Evolutionary conservation across 2,113 vertebrate genomes (phyloP).

Genomic region (Rhineura floridana): DNA sequence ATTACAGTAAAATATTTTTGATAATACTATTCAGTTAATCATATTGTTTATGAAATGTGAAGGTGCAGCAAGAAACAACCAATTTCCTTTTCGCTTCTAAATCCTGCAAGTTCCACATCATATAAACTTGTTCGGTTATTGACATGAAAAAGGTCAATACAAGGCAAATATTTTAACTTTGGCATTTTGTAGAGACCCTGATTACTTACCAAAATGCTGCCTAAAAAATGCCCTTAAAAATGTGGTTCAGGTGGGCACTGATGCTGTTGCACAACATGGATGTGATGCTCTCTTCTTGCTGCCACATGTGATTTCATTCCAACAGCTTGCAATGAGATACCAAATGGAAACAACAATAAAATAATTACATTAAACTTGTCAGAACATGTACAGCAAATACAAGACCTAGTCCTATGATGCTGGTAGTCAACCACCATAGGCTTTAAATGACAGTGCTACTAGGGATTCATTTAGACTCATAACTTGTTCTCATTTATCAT

Average conservation of each 20-base stretch:
- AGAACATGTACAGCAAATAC: not conserved
- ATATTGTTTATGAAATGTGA: not conserved
- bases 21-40: not conserved
- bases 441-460: not conserved
- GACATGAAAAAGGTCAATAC: not conserved
- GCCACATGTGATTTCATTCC: constrained; percentile 31
- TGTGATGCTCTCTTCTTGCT: constrained; percentile 13
- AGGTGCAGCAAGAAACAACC: not conserved
- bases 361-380: constrained; percentile 24
- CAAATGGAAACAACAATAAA: constrained; percentile 26
- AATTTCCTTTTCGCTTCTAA: not conserved
- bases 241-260: not conserved
- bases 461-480: not conserved
- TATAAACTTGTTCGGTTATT: not conserved
- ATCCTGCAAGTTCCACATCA: not conserved
- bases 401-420: not conserved
- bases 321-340: constrained; percentile 4
- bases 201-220: not conserved
- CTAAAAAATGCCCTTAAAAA: not conserved
- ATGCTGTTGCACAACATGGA: not conserved
- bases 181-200: not conserved
- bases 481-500: constrained; percentile 14
- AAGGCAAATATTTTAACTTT: not conserved
- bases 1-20: not conserved
- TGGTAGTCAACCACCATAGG: not conserved